Percentiles rank a stretch among this genome's conserved stretches.
Evolutionary conservation across 2,888 invertebrate genomes (phyloP).

Genomic region (Caenorhabditis japonica): DNA sequence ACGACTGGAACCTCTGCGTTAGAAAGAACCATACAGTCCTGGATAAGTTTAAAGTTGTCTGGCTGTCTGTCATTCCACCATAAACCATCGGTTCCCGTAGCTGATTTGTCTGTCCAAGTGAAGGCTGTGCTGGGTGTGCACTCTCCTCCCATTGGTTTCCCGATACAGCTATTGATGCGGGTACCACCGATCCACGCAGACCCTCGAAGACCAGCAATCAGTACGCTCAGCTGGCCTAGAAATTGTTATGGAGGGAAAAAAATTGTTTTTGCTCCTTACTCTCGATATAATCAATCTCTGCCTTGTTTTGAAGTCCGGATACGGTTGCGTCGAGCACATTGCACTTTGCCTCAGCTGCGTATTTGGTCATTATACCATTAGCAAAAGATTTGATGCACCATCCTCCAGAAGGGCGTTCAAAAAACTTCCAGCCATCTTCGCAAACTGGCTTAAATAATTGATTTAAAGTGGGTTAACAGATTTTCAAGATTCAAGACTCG

Average conservation of each 20-base stretch:
- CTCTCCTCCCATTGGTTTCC: not conserved
- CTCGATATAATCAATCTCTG: conserved; percentile 11
- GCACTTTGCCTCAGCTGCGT: conserved; percentile 7
- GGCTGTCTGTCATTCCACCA: conserved; percentile 13
- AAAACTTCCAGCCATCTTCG: conserved; percentile 16
- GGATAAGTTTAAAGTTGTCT: conserved; percentile 5
- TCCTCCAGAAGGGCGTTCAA: conserved; percentile 22
- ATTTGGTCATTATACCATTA: not conserved
- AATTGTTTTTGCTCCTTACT: not conserved
- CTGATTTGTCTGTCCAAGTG: conserved; percentile 17
- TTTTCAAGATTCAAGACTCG: no score
- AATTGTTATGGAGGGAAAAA: not conserved
- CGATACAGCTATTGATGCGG: not conserved
- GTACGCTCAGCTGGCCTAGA: not conserved
- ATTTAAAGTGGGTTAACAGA: no score
- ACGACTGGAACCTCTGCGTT: not conserved
- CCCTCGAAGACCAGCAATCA: conserved; percentile 1
- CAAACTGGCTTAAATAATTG: no score
- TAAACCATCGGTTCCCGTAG: conserved; percentile 20
- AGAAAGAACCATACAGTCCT: conserved; percentile 10
- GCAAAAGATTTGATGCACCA: conserved; percentile 22
- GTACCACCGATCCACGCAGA: conserved; percentile 21
- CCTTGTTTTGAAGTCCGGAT: conserved; percentile 21
- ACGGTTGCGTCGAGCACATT: conserved; percentile 11
- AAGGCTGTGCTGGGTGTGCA: conserved; percentile 15